These are phyloP conservation scores for Cryptus viduatorius DNA, from an alignment of 2,888 invertebrate species.

Conservation along the genomic window DNA sequence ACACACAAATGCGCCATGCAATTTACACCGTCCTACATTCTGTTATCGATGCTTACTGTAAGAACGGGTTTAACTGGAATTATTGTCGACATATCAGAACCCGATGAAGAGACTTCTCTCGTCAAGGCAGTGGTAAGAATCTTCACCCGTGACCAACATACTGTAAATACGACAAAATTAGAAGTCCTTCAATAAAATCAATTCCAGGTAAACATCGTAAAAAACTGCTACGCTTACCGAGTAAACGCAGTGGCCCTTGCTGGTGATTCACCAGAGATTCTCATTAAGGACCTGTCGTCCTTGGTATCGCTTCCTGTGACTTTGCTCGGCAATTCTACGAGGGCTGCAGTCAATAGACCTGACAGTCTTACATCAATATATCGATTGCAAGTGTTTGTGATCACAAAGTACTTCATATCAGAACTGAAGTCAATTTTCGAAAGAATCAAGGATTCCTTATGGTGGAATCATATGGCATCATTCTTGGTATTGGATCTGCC, in stretches of 20 bases:
- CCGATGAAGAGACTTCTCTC: neutral
- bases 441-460: slow-evolving; percentile 53
- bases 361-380: neutral
- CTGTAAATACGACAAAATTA: neutral
- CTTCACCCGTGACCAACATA: neutral
- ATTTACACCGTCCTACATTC: neutral
- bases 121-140: slow-evolving; percentile 22
- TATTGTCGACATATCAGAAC: neutral
- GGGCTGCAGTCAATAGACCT: neutral
- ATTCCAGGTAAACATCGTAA: slow-evolving; percentile 28
- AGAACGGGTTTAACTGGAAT: slow-evolving; percentile 2
- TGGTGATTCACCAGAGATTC: slow-evolving; percentile 6
- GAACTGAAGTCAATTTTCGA: neutral
- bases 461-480: slow-evolving; percentile 70
- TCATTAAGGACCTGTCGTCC: slow-evolving; percentile 1
- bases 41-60: neutral
- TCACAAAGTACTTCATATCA: neutral
- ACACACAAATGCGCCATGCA: neutral
- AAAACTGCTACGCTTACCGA: slow-evolving; percentile 10
- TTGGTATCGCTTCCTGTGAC: neutral
- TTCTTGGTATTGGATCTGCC: slow-evolving; percentile 62
- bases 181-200: neutral
- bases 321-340: slow-evolving; percentile 1
- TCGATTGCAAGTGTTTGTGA: slow-evolving; percentile 30
- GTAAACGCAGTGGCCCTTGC: slow-evolving; percentile 7